Conservation (phyloP, 2,113 vertebrate genomes). For the Sminthopsis crassicaudata region DNA sequence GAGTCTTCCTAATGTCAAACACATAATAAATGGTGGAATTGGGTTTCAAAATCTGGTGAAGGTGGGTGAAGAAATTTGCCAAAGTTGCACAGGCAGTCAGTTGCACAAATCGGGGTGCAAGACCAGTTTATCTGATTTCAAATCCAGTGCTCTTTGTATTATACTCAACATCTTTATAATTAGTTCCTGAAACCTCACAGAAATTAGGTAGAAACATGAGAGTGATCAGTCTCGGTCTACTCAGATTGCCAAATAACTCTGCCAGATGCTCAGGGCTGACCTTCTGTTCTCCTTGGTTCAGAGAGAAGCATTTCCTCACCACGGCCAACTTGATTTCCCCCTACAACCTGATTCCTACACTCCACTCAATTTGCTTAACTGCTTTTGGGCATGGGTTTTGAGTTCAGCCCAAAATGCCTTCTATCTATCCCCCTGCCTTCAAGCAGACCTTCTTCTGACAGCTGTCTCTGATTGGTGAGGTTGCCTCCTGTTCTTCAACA, state of each 20-base stretch:
- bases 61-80: background rate
- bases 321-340: accelerated
- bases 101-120: background rate
- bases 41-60: background rate
- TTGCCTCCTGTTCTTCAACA: background rate
- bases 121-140: background rate
- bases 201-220: background rate
- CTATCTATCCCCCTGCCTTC: background rate
- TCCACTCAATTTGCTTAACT: background rate
- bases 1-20: background rate
- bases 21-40: background rate
- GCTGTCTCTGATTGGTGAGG: accelerated
- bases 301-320: background rate
- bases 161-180: background rate
- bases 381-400: background rate
- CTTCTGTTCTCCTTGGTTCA: background rate
- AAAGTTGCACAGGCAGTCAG: background rate
- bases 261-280: background rate
- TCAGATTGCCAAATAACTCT: background rate
- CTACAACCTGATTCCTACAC: background rate
- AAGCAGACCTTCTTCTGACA: background rate
- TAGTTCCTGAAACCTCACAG: background rate
- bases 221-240: background rate
- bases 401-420: background rate
- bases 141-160: background rate